Base-by-base conservation (phyloP, 1,140 invertebrate species). In the Brachionus sp. region DNA sequence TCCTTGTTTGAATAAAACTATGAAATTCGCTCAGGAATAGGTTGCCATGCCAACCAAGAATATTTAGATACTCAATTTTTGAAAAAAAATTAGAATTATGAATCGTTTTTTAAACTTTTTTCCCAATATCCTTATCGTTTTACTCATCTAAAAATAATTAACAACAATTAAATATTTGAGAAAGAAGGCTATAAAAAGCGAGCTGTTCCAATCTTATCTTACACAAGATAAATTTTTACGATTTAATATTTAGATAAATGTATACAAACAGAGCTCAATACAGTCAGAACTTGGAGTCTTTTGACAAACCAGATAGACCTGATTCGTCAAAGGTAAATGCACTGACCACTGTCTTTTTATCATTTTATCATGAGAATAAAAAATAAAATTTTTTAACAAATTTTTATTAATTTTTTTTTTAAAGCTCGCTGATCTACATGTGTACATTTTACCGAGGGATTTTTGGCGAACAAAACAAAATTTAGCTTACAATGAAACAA, bases 351-450 rank as follows among this genome's bases (percentile, higher is more conserved):
- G n/a, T 12, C 29, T 50, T 53, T 66, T 33, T 33, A 19, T 16
- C 35, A 39, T 33, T 12, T 7, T 35, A 37, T 70, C 35, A 37
- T 68, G 13, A 29, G 6, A 33, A 33, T 13, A 68, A 10, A 68
- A 68, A 33, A 68, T 29, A 68, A 68, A 62, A 23, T 53, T 16
- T 16, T 53, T 53, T 5, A 16, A 4, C n/a, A 64, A 39, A 13
- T 70, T 77, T 77, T 77, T 39, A 50, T 39, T 39, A 77, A 75
- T 73, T 73, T 4, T 25, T 29, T 73, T 37, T 16, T 37, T 70
- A n/a, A 70, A 90, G 88, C 84, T 89, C 66, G 86, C 88, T 75
- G 88, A 90, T 85, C 83, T 90, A 10, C 89, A 90, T 85, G 86
- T 90, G 29, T 90, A 90, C 84, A 84, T 89, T 57, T 86, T 90